A percentile compares a stretch with the other conserved stretches of the same genome.
Conservation (phyloP, 1,140 invertebrate species). For the Ceratosolen solmsi region DNA sequence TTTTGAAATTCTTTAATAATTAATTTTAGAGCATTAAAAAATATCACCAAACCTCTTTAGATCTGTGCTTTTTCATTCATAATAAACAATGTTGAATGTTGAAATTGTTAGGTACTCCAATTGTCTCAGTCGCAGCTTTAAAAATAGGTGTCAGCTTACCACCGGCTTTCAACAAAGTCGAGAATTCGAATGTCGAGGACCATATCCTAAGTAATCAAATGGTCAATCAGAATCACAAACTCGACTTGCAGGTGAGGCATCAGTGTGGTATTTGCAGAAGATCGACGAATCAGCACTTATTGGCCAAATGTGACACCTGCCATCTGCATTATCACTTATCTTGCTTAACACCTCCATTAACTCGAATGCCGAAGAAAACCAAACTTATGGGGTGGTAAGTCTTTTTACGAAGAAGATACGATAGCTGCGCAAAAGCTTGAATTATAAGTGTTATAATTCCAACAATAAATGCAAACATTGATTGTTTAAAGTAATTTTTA, state of each 20-base stretch:
- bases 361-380: conserved; percentile 94
- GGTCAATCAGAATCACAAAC: conserved; percentile 76
- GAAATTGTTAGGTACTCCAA: background rate
- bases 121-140: conserved; percentile 74
- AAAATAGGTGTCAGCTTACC: conserved; percentile 77
- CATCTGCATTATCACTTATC: conserved; percentile 93
- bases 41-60: no score
- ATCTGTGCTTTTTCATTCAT: no score
- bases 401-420: background rate
- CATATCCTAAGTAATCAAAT: conserved; percentile 76
- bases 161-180: conserved; percentile 68
- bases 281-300: conserved; percentile 87
- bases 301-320: conserved; percentile 96
- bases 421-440: no score
- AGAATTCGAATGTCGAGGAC: conserved; percentile 72
- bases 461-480: no score
- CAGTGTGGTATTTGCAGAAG: conserved; percentile 89
- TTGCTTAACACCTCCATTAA: conserved; percentile 93
- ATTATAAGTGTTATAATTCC: no score
- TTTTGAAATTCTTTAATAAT: no score
- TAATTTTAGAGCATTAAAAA: no score
- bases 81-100: no score
- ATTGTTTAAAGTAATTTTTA: no score
- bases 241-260: conserved; percentile 68
- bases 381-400: conserved; percentile 92